Percentiles rank a stretch among this genome's conserved stretches.
Conservation (phyloP, 2,888 invertebrate species). For the Drosophila neotestacea region DNA sequence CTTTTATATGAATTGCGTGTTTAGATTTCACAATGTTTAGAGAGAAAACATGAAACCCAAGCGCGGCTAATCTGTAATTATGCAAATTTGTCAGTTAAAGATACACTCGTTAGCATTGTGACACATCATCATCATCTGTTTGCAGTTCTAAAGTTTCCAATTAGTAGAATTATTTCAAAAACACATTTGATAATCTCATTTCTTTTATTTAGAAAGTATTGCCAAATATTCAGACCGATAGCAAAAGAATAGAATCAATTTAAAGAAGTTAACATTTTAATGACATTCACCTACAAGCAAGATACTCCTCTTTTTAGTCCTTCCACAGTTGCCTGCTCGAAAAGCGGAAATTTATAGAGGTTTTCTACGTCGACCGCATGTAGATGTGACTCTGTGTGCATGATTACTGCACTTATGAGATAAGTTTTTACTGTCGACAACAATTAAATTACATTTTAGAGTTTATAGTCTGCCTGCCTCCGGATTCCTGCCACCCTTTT, state of each 20-base stretch:
- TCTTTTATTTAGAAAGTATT: neutral
- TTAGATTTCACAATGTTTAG: conserved; percentile 56
- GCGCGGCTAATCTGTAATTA: conserved; percentile 60
- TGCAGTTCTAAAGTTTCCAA: neutral
- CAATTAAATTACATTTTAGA: conserved; percentile 77
- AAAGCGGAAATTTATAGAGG: conserved; percentile 14
- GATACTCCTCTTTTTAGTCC: neutral
- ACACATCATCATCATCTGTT: conserved; percentile 7
- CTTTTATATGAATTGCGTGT: conserved; percentile 71
- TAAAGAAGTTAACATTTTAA: conserved; percentile 4
- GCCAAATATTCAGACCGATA: neutral
- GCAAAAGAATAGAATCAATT: neutral
- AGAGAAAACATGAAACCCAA: conserved; percentile 28
- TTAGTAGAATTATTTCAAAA: neutral
- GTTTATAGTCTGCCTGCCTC: conserved; percentile 55
- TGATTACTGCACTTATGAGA: conserved; percentile 74
- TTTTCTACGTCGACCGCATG: conserved; percentile 8
- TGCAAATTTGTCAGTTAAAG: conserved; percentile 37
- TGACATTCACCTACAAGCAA: conserved; percentile 4
- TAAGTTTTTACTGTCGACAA: conserved; percentile 67
- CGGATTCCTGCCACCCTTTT: neutral
- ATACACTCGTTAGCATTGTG: conserved; percentile 30
- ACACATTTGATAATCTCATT: neutral
- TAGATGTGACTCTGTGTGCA: conserved; percentile 25
- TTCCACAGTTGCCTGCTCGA: neutral